phyloP scores from a whole-genome alignment of 2,888 invertebrate genomes.

The Drosophila paucipuncta region DNA sequence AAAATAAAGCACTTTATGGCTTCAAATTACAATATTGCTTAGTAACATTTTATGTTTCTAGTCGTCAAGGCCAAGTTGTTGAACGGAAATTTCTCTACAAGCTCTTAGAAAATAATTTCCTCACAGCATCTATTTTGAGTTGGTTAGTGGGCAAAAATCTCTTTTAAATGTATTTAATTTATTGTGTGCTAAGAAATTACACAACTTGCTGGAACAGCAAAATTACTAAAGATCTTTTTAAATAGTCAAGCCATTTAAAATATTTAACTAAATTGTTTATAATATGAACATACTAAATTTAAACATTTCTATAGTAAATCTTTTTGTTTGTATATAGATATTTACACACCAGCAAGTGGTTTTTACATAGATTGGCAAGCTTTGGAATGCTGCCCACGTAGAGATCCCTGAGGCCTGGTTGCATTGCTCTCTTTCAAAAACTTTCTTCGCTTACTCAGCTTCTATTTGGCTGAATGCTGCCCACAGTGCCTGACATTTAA shows the following conservation, averaged over 20 bases:
- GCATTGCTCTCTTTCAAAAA: not conserved
- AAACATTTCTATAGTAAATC: not conserved
- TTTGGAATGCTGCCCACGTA: conserved; percentile 8
- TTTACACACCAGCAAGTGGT: not conserved
- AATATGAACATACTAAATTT: not conserved
- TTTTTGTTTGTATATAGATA: not conserved
- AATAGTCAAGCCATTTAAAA: not conserved
- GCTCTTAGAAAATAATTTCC: not conserved
- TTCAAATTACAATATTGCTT: conserved; percentile 1
- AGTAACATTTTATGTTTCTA: not conserved
- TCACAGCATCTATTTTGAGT: conserved; percentile 23
- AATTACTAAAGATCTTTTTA: not conserved
- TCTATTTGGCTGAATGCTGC: conserved; percentile 36
- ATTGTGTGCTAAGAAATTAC: conserved; percentile 11
- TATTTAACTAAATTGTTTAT: not conserved
- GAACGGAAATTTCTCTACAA: conserved; percentile 6
- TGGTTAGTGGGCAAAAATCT: not conserved
- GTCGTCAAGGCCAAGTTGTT: conserved; percentile 26
- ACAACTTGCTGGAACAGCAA: conserved; percentile 13
- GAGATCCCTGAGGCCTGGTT: not conserved
- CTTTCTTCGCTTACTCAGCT: conserved; percentile 2
- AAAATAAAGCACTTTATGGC: not conserved
- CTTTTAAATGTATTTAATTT: conserved; percentile 22
- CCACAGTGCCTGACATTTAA: conserved; percentile 54
- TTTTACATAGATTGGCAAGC: not conserved